A percentile compares a stretch with the other conserved stretches of the same genome.
phyloP scores from a whole-genome alignment of 2,797 vertebrate genomes.

The Sarcophilus harrisii region DNA sequence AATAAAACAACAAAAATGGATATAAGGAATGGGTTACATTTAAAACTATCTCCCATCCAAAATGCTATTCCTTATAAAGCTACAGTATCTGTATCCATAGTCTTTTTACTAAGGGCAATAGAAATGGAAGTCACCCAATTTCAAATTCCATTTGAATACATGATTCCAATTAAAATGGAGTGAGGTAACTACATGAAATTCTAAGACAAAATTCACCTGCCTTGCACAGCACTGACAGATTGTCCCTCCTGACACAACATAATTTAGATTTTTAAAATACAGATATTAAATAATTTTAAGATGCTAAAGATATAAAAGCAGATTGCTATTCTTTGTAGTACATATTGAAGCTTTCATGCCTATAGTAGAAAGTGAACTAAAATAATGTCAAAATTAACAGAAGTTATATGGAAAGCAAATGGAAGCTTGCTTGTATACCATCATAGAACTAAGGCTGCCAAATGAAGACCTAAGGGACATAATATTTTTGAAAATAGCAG shows the following conservation, averaged over 20 bases:
- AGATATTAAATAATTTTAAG: conserved; percentile 40
- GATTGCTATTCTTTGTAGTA: background rate
- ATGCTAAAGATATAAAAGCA: conserved; percentile 37
- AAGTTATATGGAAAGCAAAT: background rate
- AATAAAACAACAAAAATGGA: background rate
- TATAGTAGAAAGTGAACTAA: background rate
- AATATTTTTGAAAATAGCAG: background rate
- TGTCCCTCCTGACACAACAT: background rate
- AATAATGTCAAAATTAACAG: background rate
- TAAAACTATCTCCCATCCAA: background rate
- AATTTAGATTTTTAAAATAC: conserved; percentile 25
- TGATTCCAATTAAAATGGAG: background rate
- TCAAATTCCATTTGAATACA: background rate
- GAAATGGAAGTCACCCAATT: background rate
- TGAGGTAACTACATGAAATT: background rate
- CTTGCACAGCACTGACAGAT: background rate
- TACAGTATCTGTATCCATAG: background rate
- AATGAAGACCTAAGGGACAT: background rate
- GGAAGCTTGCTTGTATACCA: background rate
- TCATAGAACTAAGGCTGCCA: background rate
- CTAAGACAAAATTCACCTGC: background rate
- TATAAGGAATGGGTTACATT: background rate
- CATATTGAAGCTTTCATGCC: conserved; percentile 22
- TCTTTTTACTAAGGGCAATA: background rate
- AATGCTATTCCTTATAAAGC: background rate